Conservation (phyloP, 2,888 invertebrate genomes). For the Napeogenes inachia region DNA sequence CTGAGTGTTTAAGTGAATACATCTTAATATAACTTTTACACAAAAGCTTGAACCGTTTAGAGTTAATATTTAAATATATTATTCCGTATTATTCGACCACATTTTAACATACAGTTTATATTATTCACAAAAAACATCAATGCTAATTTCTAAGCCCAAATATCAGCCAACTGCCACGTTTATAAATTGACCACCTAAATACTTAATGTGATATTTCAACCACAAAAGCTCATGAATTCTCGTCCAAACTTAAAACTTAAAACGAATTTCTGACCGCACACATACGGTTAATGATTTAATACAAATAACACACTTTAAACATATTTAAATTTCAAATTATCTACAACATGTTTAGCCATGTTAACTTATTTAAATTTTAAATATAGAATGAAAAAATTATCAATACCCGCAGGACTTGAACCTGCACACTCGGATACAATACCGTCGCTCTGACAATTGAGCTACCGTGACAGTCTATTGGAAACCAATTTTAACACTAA, state of each 20-base stretch:
- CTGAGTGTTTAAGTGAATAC: too few species aligned
- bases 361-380: too few species aligned
- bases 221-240: conserved; percentile 33
- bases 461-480: too few species aligned
- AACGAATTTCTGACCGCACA: neutral
- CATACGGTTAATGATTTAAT: neutral
- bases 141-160: conserved; percentile 32
- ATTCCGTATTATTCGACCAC: neutral
- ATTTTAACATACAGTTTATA: neutral
- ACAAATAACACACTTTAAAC: neutral
- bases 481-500: too few species aligned
- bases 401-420: too few species aligned
- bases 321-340: neutral
- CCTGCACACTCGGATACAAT: too few species aligned
- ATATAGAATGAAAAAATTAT: too few species aligned
- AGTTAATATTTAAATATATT: neutral
- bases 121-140: conserved; percentile 8
- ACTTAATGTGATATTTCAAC: conserved; percentile 32
- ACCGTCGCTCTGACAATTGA: too few species aligned
- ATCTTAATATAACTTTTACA: too few species aligned
- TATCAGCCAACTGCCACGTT: conserved; percentile 30
- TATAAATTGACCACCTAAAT: conserved; percentile 34
- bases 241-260: conserved; percentile 13
- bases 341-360: neutral
- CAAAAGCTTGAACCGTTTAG: too few species aligned